These are phyloP conservation scores for Crocodylus rhombifer DNA, from an alignment of 2,797 vertebrate species.

Conservation along the genomic window DNA sequence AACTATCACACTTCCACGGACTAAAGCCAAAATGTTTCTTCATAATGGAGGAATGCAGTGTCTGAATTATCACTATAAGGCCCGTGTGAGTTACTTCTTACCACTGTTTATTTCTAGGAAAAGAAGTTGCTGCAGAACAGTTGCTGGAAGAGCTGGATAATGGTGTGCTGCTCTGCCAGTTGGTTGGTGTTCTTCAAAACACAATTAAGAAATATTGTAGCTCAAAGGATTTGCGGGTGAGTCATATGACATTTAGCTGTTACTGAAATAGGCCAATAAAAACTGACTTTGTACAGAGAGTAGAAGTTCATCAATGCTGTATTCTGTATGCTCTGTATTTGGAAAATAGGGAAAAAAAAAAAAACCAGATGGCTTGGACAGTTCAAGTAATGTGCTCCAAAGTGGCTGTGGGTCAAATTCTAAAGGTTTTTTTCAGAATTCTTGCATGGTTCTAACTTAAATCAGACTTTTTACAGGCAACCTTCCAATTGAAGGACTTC, in stretches of 20 bases:
- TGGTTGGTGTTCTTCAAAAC: slow-evolving; percentile 89
- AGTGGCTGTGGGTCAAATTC: not conserved
- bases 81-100: not conserved
- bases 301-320: not conserved
- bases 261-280: too few species aligned
- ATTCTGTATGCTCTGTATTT: not conserved
- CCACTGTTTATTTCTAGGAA: slow-evolving; percentile 78
- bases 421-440: not conserved
- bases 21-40: not conserved
- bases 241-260: slow-evolving; percentile 33
- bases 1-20: not conserved
- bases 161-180: slow-evolving; percentile 91
- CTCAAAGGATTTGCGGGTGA: slow-evolving; percentile 85
- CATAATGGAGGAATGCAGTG: not conserved
- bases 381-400: too few species aligned
- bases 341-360: not conserved
- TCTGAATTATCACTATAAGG: not conserved
- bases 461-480: not conserved
- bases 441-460: not conserved
- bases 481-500: too few species aligned
- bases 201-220: slow-evolving; percentile 85
- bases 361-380: not conserved
- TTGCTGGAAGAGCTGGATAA: slow-evolving; percentile 96
- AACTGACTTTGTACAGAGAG: too few species aligned
- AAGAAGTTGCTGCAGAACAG: slow-evolving; percentile 87